Conservation (phyloP, 2,797 vertebrate genomes). For the Enoplosus armatus region DNA sequence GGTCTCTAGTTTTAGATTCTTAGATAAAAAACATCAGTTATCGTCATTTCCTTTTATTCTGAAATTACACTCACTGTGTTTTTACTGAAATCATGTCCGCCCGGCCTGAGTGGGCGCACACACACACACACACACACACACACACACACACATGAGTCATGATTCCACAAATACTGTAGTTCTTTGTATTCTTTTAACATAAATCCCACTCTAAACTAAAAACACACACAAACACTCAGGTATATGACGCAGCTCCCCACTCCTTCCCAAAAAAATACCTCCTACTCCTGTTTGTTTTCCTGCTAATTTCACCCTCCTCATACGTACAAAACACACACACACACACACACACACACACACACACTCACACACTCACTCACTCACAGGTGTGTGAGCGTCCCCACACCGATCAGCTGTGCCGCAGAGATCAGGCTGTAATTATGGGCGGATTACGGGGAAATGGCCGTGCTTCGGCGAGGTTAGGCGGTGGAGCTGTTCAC, state of each 20-base stretch:
- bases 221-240: constrained; percentile 5
- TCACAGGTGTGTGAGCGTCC: constrained; percentile 11
- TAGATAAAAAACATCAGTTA: no score
- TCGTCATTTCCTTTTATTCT: constrained; percentile 19
- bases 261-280: background rate
- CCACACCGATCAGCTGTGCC: background rate
- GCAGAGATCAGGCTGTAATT: constrained; percentile 59
- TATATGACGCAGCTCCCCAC: constrained; percentile 23
- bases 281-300: constrained; percentile 4
- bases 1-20: no score
- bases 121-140: constrained; percentile 11
- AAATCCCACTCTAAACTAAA: constrained; percentile 3
- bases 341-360: background rate
- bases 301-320: background rate
- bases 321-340: background rate
- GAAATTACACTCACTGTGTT: background rate
- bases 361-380: constrained; percentile 2
- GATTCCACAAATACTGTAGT: constrained; percentile 24
- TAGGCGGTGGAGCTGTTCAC: constrained; percentile 22
- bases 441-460: constrained; percentile 54
- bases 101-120: constrained; percentile 19
- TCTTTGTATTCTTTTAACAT: background rate
- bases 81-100: background rate
- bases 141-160: constrained; percentile 38
- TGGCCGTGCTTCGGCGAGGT: constrained; percentile 32